Evolutionary conservation across 1,140 invertebrate genomes (phyloP), one percentile per base, ranked within the genome.

Genomic region (Nylanderia fulva): DNA sequence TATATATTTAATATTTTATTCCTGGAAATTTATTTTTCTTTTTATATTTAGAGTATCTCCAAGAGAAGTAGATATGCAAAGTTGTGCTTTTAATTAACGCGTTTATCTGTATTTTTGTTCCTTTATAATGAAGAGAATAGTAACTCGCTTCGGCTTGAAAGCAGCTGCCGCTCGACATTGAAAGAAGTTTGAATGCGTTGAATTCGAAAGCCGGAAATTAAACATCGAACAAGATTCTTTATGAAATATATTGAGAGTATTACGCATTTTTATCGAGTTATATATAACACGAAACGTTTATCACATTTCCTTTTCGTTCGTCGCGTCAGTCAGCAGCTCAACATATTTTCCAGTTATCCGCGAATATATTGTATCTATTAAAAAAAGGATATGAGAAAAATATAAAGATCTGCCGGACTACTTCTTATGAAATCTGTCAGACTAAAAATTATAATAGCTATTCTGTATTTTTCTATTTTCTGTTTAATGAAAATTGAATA

Each of bases 151-250:
- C 66, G 2, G 33, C 5, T 54, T 54, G 15, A 79, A 52, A 79
- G 61, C 21, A 39, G 24, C 4, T 76, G 24, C 4, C 27, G 52
- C 11, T 27, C 27, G 8, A 24, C n/a, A n/a, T 68, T 79, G n/a
- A 58, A 68, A 54, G 21, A 54, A 54, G 33, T 68, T 68, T 39
- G 21, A 79, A 56, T 39, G 74, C 8, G 45, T 68, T 68, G 36
- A 68, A 18, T 56, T 68, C 29, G 29, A 68, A 54, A 79, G 33
- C 33, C 76, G 48, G 76, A 79, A 68, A 79, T 68, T 79, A 68
- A 79, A 79, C 45, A 56, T 79, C 15, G 42, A n/a, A 79, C 11
- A 42, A 77, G 58, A 56, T 39, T 79, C 27, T 79, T 79, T 27
- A 76, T 54, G 2, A 27, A 54, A 33, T 29, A n/a, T 64, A 64